These are phyloP conservation scores for Yoshiicerus persimilis DNA, from an alignment of 1,140 invertebrate species.

Conservation along the genomic window DNA sequence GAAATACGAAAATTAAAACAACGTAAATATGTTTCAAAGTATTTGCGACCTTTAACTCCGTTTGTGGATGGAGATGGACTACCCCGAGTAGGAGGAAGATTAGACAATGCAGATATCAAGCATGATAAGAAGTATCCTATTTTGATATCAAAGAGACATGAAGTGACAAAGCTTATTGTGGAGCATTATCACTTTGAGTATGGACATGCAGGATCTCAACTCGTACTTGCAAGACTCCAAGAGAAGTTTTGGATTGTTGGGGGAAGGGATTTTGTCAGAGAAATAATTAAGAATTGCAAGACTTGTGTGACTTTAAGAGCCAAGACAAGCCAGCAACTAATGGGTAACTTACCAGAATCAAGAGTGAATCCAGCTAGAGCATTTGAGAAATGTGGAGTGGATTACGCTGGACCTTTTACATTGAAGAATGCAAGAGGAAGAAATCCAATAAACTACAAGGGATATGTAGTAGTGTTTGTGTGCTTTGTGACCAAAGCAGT, in stretches of 20 bases:
- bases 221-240: neutral
- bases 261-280: neutral
- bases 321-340: too few relatives aligned
- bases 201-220: neutral
- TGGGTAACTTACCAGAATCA: too few relatives aligned
- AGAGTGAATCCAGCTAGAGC: too few relatives aligned
- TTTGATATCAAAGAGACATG: neutral
- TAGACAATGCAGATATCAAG: neutral
- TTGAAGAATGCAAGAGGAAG: too few relatives aligned
- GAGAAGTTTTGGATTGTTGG: neutral
- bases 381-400: too few relatives aligned
- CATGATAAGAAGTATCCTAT: neutral
- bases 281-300: too few relatives aligned
- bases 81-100: too few relatives aligned
- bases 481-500: conserved; percentile 52
- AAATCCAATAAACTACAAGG: conserved; percentile 49
- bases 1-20: neutral
- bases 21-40: neutral
- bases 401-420: too few relatives aligned
- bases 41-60: neutral
- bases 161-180: too few relatives aligned
- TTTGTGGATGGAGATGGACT: neutral
- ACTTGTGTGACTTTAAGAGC: conserved; percentile 41
- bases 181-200: neutral
- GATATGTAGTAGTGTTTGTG: conserved; percentile 52